phyloP scores from a whole-genome alignment of 2,113 vertebrate species.

The Paramormyrops kingsleyae region DNA sequence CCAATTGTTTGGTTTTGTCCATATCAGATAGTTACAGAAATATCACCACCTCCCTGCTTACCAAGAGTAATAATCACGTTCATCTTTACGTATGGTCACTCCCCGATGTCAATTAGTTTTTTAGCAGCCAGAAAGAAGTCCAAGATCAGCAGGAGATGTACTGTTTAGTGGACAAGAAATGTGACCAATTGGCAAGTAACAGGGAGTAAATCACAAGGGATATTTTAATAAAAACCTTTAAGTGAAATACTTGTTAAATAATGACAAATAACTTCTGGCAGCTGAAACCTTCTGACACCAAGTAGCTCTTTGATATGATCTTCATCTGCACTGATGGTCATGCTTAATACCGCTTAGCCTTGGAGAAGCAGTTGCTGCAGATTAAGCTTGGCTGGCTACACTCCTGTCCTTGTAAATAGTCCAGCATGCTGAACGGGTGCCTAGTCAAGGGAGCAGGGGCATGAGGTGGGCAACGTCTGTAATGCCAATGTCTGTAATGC shows the following conservation, averaged over 20 bases:
- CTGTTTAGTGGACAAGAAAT: neutral
- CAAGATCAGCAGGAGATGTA: neutral
- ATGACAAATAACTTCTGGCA: neutral
- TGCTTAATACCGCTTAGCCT: neutral
- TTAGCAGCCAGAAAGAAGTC: neutral
- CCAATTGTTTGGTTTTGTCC: neutral
- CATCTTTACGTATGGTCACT: neutral
- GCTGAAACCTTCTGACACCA: neutral
- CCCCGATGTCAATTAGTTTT: neutral
- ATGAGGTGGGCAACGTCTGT: neutral
- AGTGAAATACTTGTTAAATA: neutral
- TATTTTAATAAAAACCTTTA: neutral
- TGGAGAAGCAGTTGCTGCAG: neutral
- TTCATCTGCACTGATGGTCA: neutral
- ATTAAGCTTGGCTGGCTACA: slow-evolving; percentile 3
- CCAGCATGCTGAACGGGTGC: neutral
- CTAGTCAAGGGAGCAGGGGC: neutral
- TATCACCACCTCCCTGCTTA: neutral
- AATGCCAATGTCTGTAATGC: neutral
- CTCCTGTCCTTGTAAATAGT: neutral
- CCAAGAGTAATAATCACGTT: neutral
- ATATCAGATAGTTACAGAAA: neutral
- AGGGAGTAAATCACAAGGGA: neutral
- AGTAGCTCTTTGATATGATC: neutral
- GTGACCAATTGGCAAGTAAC: too few species aligned